Conservation (phyloP, 2,113 vertebrate species). For the Eleginops maclovinus region DNA sequence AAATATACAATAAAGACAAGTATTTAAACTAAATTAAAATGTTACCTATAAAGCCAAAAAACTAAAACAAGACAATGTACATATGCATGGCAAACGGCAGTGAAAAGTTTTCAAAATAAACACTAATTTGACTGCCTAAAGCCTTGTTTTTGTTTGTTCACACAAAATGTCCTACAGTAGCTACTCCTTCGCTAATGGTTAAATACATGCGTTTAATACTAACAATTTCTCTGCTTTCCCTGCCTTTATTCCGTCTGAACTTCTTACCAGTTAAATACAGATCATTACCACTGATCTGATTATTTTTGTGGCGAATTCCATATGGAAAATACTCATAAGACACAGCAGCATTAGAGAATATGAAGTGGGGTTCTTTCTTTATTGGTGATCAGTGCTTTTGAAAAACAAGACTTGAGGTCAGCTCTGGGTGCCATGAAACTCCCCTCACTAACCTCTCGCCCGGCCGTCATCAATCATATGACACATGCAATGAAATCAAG, state of each 20-base stretch:
- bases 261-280: not conserved
- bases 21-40: no score
- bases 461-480: constrained; percentile 88
- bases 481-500: constrained; percentile 83
- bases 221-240: not conserved
- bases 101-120: no score
- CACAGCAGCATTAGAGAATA: not conserved
- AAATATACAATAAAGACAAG: no score
- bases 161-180: not conserved
- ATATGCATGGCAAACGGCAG: no score
- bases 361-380: not conserved
- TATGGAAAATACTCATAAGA: not conserved
- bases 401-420: constrained; percentile 19
- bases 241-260: constrained; percentile 5
- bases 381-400: constrained; percentile 40
- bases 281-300: not conserved
- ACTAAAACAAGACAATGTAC: no score
- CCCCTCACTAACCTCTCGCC: constrained; percentile 88
- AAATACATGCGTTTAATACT: not conserved
- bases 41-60: no score
- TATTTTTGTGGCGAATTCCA: not conserved
- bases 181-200: not conserved
- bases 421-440: constrained; percentile 77
- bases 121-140: not conserved
- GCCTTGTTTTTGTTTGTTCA: not conserved